Evolutionary conservation across 2,888 invertebrate species (phyloP).

Genomic region (Teleogryllus oceanicus): DNA sequence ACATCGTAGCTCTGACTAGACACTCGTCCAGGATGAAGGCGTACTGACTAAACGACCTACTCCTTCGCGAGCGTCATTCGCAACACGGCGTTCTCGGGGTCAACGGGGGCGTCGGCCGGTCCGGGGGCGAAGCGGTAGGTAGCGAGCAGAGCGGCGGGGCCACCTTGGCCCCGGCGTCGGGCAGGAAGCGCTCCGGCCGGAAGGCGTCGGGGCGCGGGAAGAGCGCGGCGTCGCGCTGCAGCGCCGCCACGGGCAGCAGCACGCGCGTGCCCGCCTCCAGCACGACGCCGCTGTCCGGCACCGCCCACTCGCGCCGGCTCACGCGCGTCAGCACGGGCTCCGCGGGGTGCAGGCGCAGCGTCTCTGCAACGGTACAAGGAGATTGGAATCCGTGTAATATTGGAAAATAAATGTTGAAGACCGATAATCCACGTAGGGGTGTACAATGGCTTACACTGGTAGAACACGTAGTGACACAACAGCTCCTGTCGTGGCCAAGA

Average conservation of each 20-base stretch:
- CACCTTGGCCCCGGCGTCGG: not conserved
- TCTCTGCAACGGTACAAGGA: not conserved
- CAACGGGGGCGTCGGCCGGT: not conserved
- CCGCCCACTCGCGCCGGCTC: not conserved
- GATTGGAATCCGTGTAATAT: too few species aligned
- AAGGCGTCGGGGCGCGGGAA: slow-evolving; percentile 19
- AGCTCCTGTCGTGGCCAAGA: too few species aligned
- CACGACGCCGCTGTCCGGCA: not conserved
- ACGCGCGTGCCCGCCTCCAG: slow-evolving; percentile 11
- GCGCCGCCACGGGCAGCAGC: not conserved
- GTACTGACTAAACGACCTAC: too few species aligned
- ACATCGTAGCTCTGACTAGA: too few species aligned
- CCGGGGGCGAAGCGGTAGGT: not conserved
- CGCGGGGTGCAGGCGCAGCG: slow-evolving; percentile 3
- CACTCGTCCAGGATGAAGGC: too few species aligned
- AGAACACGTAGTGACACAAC: too few species aligned
- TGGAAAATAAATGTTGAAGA: too few species aligned
- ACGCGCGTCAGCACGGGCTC: slow-evolving; percentile 1
- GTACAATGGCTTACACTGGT: too few species aligned
- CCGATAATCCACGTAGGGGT: too few species aligned
- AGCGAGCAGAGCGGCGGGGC: not conserved
- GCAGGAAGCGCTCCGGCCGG: not conserved
- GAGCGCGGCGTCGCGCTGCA: not conserved
- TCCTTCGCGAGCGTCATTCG: too few species aligned
- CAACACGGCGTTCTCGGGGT: not conserved